These are phyloP conservation scores for Helogale parvula DNA, from an alignment of 2,113 vertebrate genomes.

Conservation along the genomic window DNA sequence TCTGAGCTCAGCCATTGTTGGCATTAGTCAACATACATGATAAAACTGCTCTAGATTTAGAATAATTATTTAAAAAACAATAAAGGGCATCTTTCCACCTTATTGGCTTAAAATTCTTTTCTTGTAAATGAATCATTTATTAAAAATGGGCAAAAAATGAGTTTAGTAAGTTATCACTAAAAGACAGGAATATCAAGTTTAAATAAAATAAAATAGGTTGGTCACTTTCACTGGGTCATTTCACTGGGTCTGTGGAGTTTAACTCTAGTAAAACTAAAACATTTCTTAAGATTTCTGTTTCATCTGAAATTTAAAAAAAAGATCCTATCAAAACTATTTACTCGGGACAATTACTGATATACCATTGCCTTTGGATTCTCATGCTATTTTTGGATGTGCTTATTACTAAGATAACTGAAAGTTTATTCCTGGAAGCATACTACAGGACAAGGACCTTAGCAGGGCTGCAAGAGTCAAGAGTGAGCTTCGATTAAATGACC, in stretches of 20 bases:
- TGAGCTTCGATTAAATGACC: conserved; percentile 82
- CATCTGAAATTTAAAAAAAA: conserved; percentile 66
- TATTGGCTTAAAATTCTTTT: not conserved
- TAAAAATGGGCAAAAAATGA: not conserved
- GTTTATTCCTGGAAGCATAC: conserved; percentile 86
- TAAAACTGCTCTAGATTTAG: not conserved
- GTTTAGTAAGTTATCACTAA: conserved; percentile 15
- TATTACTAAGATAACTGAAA: conserved; percentile 84
- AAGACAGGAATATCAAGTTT: not conserved
- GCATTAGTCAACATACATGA: conserved; percentile 51
- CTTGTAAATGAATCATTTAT: conserved; percentile 15
- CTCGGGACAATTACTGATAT: conserved; percentile 81
- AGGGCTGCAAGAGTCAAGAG: conserved; percentile 77
- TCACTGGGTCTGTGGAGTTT: conserved; percentile 58
- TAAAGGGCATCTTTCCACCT: not conserved
- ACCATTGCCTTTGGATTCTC: conserved; percentile 80
- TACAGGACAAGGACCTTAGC: conserved; percentile 83
- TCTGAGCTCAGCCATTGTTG: conserved; percentile 34
- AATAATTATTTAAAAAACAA: not conserved
- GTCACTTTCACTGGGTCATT: not conserved
- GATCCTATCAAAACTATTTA: conserved; percentile 79
- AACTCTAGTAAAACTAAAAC: conserved; percentile 67
- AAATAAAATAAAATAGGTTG: conserved; percentile 42
- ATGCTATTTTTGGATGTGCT: conserved; percentile 79
- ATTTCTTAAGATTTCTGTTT: conserved; percentile 77